Conservation (phyloP, 1,140 invertebrate species). For the Episyrphus balteatus region DNA sequence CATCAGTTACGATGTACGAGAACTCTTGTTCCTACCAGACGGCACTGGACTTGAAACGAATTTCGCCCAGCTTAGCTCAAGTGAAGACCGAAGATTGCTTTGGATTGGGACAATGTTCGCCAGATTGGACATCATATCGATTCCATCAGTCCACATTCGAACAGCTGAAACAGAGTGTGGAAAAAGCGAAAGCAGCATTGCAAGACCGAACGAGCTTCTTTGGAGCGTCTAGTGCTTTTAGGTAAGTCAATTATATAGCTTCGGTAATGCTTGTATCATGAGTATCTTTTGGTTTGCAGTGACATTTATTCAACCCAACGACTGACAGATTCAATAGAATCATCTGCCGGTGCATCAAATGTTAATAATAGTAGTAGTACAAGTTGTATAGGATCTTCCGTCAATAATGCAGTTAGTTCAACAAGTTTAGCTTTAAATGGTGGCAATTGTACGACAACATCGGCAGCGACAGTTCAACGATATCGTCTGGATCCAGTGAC, state of each 20-base stretch:
- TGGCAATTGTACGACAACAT: constrained; percentile 26
- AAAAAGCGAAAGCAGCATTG: constrained; percentile 76
- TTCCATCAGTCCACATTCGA: constrained; percentile 73
- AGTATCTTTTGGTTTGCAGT: constrained; percentile 8
- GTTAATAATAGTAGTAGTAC: constrained; percentile 14
- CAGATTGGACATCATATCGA: constrained; percentile 60
- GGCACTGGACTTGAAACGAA: constrained; percentile 71
- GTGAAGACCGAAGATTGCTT: constrained; percentile 50
- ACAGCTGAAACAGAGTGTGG: constrained; percentile 76
- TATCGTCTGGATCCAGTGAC: constrained; percentile 24
- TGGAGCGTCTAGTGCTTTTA: constrained; percentile 34
- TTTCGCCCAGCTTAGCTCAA: constrained; percentile 38
- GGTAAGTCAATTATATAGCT: constrained; percentile 12
- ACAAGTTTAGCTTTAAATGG: constrained; percentile 21
- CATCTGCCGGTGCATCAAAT: constrained; percentile 21
- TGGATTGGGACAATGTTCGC: constrained; percentile 37
- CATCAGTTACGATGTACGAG: constrained; percentile 62
- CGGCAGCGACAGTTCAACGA: constrained; percentile 12
- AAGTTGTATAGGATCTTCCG: constrained; percentile 22
- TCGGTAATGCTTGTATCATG: neutral
- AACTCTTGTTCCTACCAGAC: constrained; percentile 79
- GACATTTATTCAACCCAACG: constrained; percentile 35
- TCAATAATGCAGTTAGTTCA: constrained; percentile 22
- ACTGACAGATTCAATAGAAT: constrained; percentile 28
- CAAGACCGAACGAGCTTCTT: constrained; percentile 42